Base-by-base conservation (phyloP, 2,113 vertebrate species). In the Prietella phreatophila region DNA sequence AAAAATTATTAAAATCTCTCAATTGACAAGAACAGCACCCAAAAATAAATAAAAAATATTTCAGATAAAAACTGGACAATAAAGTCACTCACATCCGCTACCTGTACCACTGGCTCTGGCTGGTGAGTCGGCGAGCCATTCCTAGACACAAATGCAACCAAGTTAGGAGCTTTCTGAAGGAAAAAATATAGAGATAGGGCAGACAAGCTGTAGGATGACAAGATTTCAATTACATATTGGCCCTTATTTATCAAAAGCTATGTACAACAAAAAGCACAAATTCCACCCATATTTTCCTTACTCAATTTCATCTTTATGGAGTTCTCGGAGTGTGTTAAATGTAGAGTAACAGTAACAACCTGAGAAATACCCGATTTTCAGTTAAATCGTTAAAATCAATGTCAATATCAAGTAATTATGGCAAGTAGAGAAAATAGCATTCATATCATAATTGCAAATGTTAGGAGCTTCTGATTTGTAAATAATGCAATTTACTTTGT, bases 81-180 rank as follows among this genome's bases (percentile, higher is more conserved):
- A 82, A 60, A 60, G 20, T 22, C 76, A 94, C 95, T 95, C 89
- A 96, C 95, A 86, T 96, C 95, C 81, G 87, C 91, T 27, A 93
- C 91, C 90, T 82, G 94, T 89, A 90, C 92, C 5, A 95, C 95
- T 9, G 95, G 95, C 91, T 96, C 95, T 17, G 95, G 95, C 90
- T 94, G 95, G 90, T 95, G 95, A 91, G 91, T 98, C 56, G 98
- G 98, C n/a, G 98, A 99, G 76, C 97, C 97, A 71, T 99, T 99
- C 90, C 97, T 99, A 87, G 65, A 91, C 88, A 78, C 50, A 39
- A 47, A 1, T 67, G 17, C 0, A 9, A 55, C 0, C 67, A 36
- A n/a, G 86, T 56, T 36, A 85, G 6, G 27, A 76, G 47, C 5
- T 88, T 84, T 9, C 79, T 71, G 5, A 5, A 22, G 17, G 5